A percentile compares a stretch with the other conserved stretches of the same genome.
These are phyloP conservation scores for Orthonyx spaldingii DNA, from an alignment of 2,113 vertebrate genomes.

Conservation along the genomic window DNA sequence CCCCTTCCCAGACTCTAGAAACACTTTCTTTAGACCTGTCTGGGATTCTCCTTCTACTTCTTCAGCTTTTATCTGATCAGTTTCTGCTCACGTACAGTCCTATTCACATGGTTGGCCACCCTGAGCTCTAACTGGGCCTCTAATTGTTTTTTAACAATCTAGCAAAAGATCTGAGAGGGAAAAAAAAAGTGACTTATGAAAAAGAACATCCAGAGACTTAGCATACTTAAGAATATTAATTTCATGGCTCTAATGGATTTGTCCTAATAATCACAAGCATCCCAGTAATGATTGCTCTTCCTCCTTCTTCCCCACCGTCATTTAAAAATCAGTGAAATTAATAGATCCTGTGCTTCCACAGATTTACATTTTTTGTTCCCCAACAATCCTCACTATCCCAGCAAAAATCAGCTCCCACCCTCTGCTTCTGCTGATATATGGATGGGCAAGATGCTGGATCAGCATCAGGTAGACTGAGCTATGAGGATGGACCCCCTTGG, in stretches of 20 bases:
- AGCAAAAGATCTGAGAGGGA: background rate
- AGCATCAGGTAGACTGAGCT: background rate
- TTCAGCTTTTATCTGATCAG: background rate
- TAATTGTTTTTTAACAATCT: background rate
- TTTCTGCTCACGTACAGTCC: background rate
- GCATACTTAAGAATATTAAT: background rate
- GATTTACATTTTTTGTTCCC: background rate
- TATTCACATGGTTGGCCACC: background rate
- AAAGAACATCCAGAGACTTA: background rate
- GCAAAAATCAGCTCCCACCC: background rate
- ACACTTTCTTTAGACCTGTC: background rate
- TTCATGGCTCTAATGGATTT: background rate
- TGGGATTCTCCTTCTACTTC: background rate
- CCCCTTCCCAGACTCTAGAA: background rate
- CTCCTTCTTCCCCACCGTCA: background rate
- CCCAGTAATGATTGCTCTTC: background rate
- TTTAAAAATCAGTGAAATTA: background rate
- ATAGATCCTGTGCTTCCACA: background rate
- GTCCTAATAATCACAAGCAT: background rate
- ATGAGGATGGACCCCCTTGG: accelerated
- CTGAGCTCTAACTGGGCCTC: background rate
- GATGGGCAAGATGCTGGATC: background rate
- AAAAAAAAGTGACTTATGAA: background rate
- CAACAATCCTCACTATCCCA: background rate
- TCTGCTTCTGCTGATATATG: background rate